A percentile compares a stretch with the other conserved stretches of the same genome.
Evolutionary conservation across 1,140 invertebrate genomes (phyloP).

Genomic region (Nephotettix cincticeps): DNA sequence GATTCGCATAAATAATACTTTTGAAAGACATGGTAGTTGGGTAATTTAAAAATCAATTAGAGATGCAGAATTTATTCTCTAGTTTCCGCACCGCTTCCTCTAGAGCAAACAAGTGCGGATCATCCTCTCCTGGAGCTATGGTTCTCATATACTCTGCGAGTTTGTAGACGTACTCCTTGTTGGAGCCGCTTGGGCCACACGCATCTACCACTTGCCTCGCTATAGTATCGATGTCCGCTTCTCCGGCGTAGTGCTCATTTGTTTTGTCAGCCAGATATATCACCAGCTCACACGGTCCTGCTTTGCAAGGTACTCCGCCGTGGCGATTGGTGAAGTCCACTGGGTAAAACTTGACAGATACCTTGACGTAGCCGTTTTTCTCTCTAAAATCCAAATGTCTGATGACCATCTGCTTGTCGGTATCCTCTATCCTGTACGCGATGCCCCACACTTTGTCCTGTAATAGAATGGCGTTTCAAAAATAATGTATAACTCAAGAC

Average conservation of each 20-base stretch:
- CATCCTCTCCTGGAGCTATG: slow-evolving; percentile 66
- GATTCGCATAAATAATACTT: no score
- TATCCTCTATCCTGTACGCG: slow-evolving; percentile 78
- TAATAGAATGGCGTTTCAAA: slow-evolving; percentile 29
- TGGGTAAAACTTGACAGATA: slow-evolving; percentile 68
- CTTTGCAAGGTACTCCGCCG: slow-evolving; percentile 53
- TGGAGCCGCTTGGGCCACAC: slow-evolving; percentile 79
- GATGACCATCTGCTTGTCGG: slow-evolving; percentile 68
- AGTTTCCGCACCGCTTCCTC: slow-evolving; percentile 57
- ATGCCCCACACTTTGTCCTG: slow-evolving; percentile 82
- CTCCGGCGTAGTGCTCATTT: slow-evolving; percentile 70
- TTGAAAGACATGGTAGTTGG: no score
- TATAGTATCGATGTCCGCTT: slow-evolving; percentile 70
- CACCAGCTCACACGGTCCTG: slow-evolving; percentile 64
- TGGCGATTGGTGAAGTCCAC: slow-evolving; percentile 43
- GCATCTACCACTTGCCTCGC: slow-evolving; percentile 73
- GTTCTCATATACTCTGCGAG: slow-evolving; percentile 75
- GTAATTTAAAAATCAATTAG: no score
- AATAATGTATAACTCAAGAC: no score
- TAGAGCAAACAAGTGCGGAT: slow-evolving; percentile 74
- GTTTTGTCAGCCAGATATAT: slow-evolving; percentile 79
- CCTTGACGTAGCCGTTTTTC: slow-evolving; percentile 82
- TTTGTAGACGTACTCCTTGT: slow-evolving; percentile 86
- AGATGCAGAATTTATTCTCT: not conserved
- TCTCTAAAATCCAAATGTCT: slow-evolving; percentile 86